phyloP scores from a whole-genome alignment of 2,797 vertebrate genomes.

The Chaunax sp. region DNA sequence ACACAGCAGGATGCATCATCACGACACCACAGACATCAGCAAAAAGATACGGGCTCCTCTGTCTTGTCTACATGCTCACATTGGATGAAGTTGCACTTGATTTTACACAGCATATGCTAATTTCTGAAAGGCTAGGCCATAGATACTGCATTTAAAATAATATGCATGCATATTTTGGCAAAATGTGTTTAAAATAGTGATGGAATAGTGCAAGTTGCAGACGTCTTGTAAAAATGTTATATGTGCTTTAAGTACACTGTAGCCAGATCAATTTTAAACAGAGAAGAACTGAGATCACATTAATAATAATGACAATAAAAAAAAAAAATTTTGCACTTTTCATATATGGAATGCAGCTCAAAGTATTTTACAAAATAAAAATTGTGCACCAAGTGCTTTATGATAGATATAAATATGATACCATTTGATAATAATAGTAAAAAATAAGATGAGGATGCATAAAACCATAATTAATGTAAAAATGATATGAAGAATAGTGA shows the following conservation, averaged over 20 bases:
- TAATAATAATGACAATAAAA: background rate
- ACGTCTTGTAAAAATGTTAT: background rate
- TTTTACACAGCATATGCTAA: background rate
- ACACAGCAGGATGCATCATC: background rate
- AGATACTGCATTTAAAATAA: background rate
- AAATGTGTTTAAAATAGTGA: background rate
- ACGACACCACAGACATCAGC: constrained; percentile 22
- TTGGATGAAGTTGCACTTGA: background rate
- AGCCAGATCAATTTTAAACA: background rate
- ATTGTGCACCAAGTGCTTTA: too few relatives aligned
- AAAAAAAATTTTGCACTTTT: too few relatives aligned
- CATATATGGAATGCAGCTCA: too few relatives aligned
- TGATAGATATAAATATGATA: too few relatives aligned
- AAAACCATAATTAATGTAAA: too few relatives aligned
- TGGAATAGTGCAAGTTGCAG: background rate
- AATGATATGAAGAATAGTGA: too few relatives aligned
- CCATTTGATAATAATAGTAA: too few relatives aligned
- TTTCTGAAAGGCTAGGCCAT: background rate
- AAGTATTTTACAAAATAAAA: too few relatives aligned
- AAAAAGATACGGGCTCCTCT: constrained; percentile 22
- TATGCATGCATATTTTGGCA: background rate
- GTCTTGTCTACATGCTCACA: too few relatives aligned
- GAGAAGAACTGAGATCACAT: background rate
- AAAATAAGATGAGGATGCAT: too few relatives aligned
- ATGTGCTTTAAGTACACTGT: background rate